Evolutionary conservation across 2,797 vertebrate species (phyloP).

Genomic region (Cyprinella venusta): DNA sequence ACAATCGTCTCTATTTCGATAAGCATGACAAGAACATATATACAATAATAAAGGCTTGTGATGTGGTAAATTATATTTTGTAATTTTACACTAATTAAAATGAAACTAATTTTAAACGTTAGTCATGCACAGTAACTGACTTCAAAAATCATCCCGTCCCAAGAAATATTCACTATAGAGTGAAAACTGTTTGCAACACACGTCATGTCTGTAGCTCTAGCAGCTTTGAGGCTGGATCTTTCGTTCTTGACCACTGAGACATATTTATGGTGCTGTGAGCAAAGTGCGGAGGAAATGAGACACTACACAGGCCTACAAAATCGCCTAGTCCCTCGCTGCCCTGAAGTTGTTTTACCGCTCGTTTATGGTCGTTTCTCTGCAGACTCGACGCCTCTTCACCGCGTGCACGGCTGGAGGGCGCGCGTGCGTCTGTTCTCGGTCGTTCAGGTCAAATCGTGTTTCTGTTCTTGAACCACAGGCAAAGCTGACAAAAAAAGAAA

Average conservation of each 20-base stretch:
- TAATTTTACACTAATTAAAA: background rate
- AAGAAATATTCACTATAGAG: background rate
- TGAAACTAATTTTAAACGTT: background rate
- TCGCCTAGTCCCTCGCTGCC: background rate
- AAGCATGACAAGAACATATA: too few species aligned
- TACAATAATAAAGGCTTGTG: background rate
- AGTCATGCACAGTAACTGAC: background rate
- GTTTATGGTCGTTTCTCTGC: too few species aligned
- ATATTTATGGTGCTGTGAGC: background rate
- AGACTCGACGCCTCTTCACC: background rate
- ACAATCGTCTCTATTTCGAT: background rate
- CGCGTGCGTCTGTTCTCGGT: background rate
- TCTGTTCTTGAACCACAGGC: background rate
- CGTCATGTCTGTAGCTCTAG: background rate
- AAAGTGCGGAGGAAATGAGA: background rate
- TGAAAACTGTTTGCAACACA: background rate
- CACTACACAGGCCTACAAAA: background rate
- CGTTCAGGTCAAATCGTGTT: slow-evolving; percentile 3
- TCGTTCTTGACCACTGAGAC: background rate
- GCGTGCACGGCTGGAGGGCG: background rate
- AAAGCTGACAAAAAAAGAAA: background rate
- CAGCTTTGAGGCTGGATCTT: too few species aligned
- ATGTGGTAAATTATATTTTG: background rate
- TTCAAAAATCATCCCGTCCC: background rate
- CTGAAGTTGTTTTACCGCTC: background rate